These are phyloP conservation scores for Brachystomella parvula DNA, from an alignment of 1,140 invertebrate species.

Conservation along the genomic window DNA sequence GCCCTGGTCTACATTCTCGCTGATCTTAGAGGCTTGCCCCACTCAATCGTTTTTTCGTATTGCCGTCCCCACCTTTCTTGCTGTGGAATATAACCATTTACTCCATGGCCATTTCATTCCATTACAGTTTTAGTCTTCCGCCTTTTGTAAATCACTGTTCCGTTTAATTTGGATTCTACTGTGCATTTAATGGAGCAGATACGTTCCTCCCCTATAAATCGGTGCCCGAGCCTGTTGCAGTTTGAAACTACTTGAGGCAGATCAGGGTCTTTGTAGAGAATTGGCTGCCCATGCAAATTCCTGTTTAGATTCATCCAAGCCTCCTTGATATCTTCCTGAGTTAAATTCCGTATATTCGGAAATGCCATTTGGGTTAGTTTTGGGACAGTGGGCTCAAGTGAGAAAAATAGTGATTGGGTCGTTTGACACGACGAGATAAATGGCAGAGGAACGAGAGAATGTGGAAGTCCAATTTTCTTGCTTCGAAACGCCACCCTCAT, in stretches of 20 bases:
- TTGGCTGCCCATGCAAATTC: background rate
- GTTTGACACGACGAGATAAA: background rate
- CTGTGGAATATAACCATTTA: too few species aligned
- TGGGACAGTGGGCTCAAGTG: background rate
- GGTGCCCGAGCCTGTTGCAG: background rate
- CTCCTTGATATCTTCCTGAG: background rate
- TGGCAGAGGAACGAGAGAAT: background rate
- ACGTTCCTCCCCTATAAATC: background rate
- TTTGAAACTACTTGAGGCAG: background rate
- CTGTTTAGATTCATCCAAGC: background rate
- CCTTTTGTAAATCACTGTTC: background rate
- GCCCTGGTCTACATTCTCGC: too few species aligned
- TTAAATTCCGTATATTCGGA: background rate
- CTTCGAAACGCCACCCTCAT: background rate
- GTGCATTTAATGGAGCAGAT: background rate
- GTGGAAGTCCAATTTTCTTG: background rate
- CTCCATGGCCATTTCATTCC: too few species aligned
- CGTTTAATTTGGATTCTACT: background rate
- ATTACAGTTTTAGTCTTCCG: too few species aligned
- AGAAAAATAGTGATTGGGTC: background rate
- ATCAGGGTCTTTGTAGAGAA: background rate
- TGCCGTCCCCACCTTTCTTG: too few species aligned
- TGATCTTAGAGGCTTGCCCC: too few species aligned
- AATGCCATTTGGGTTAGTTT: background rate
- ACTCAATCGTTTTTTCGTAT: too few species aligned